These are phyloP conservation scores for Cynocephalus volans DNA, from an alignment of 2,113 vertebrate genomes.

Conservation along the genomic window DNA sequence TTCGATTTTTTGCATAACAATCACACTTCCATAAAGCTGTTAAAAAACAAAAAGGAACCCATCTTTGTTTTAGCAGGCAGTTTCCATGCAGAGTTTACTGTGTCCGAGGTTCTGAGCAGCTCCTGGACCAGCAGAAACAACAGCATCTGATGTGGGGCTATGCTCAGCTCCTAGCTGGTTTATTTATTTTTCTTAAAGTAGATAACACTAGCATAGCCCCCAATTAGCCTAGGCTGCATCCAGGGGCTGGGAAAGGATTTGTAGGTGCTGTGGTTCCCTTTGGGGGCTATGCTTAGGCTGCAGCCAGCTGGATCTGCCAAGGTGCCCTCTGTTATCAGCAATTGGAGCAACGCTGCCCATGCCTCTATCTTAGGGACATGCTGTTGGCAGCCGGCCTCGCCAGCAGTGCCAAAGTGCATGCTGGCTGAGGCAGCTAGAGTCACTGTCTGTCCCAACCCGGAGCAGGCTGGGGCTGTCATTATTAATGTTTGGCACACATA, in stretches of 20 bases:
- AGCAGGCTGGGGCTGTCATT: not conserved
- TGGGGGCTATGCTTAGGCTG: not conserved
- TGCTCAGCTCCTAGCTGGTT: too few species aligned
- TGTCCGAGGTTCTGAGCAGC: not conserved
- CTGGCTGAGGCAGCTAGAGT: not conserved
- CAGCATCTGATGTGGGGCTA: not conserved
- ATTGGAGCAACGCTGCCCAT: too few species aligned
- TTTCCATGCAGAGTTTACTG: not conserved
- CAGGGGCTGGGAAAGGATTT: not conserved
- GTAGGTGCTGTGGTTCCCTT: not conserved
- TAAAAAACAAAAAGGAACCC: not conserved
- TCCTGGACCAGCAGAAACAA: not conserved
- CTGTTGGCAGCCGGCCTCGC: fast-evolving
- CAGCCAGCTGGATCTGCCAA: not conserved
- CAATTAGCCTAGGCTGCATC: not conserved
- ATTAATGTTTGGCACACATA: not conserved
- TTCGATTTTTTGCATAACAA: not conserved
- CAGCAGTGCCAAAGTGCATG: not conserved
- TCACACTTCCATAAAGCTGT: not conserved
- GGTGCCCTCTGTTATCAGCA: not conserved
- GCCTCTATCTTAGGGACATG: not conserved
- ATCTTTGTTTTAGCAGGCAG: not conserved
- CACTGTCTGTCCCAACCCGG: fast-evolving
- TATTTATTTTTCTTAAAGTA: not conserved
- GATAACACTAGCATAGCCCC: not conserved